Conservation (phyloP, 2,113 vertebrate species). For the Elaphurus davidianus region DNA sequence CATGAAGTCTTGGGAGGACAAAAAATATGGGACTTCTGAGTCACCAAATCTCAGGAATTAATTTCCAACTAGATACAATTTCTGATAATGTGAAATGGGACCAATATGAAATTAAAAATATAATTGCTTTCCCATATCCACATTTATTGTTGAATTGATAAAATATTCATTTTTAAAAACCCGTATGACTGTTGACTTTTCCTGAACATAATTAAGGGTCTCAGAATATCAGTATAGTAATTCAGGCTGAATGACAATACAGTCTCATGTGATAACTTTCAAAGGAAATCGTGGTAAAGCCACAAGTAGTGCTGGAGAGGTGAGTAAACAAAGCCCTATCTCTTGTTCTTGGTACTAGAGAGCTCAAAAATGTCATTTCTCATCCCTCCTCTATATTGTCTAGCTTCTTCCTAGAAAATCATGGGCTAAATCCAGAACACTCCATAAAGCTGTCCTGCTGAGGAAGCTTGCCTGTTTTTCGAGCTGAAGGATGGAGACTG, state of each 20-base stretch:
- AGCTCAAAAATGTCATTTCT: neutral
- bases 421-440: neutral
- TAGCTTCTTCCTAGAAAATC: neutral
- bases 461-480: neutral
- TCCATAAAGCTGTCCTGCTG: neutral
- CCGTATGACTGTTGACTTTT: neutral
- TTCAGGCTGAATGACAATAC: neutral
- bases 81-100: neutral
- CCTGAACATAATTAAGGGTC: neutral
- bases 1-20: neutral
- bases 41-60: neutral
- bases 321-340: neutral
- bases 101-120: conserved; percentile 10
- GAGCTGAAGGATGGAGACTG: neutral
- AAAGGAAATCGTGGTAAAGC: neutral
- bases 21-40: neutral
- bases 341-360: too few species aligned
- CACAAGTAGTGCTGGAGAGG: neutral
- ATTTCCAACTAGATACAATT: neutral
- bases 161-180: conserved; percentile 25
- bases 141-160: conserved; percentile 1
- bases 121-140: neutral
- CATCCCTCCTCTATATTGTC: neutral
- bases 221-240: neutral
- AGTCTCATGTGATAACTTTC: neutral